Evolutionary conservation across 2,113 vertebrate genomes (phyloP).

Genomic region (Anguilla japonica): DNA sequence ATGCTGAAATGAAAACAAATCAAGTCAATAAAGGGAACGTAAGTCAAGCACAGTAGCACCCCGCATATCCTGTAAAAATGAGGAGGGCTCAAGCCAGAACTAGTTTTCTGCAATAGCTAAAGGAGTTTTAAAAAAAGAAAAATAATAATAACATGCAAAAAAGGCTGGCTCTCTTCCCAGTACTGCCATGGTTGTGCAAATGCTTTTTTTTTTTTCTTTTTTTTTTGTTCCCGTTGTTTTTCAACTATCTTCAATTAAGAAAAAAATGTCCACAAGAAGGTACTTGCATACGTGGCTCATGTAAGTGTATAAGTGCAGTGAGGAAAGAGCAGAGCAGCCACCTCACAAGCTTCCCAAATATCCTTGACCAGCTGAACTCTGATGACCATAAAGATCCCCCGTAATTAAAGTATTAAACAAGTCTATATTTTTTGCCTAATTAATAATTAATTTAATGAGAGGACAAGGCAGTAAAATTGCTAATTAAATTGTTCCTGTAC

Average conservation of each 20-base stretch:
- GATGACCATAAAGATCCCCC: slow-evolving; percentile 84
- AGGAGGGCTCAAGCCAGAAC: slow-evolving; percentile 47
- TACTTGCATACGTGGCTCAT: slow-evolving; percentile 42
- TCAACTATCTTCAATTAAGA: slow-evolving; percentile 28
- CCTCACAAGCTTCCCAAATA: slow-evolving; percentile 4
- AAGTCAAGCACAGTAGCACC: slow-evolving; percentile 37
- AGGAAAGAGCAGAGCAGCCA: neutral
- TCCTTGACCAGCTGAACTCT: slow-evolving; percentile 75
- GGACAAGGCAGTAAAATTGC: slow-evolving; percentile 82
- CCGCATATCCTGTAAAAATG: slow-evolving; percentile 32
- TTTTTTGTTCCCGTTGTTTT: slow-evolving; percentile 19
- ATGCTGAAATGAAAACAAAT: slow-evolving; percentile 1
- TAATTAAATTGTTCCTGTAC: slow-evolving; percentile 83
- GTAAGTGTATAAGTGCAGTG: neutral
- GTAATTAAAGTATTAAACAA: slow-evolving; percentile 92
- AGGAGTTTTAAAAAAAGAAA: slow-evolving; percentile 43
- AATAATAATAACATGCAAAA: slow-evolving; percentile 24
- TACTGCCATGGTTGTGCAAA: slow-evolving; percentile 41
- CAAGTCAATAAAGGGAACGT: slow-evolving; percentile 40
- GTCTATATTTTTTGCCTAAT: slow-evolving; percentile 87
- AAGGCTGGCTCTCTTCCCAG: slow-evolving; percentile 53
- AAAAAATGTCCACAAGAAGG: slow-evolving; percentile 54
- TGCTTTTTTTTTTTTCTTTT: slow-evolving; percentile 46
- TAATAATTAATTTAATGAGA: slow-evolving; percentile 91
- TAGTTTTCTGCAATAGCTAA: slow-evolving; percentile 37